phyloP scores from a whole-genome alignment of 2,888 invertebrate genomes.

The Plebejus anna region DNA sequence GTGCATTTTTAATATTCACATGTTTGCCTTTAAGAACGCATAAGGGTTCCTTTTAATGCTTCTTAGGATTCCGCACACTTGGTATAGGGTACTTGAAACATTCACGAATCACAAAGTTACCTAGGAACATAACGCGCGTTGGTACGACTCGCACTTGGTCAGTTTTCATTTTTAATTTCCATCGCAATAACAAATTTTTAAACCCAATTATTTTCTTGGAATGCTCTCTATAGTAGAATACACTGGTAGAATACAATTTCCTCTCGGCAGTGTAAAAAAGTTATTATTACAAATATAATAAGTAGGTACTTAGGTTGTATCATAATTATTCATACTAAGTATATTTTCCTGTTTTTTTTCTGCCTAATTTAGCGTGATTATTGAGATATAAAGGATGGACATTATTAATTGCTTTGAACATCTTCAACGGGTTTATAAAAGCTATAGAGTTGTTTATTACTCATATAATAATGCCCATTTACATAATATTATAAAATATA shows the following conservation, averaged over 20 bases:
- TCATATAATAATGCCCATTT: neutral
- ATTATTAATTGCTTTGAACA: conserved; percentile 7
- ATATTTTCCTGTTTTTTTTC: neutral
- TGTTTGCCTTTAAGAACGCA: neutral
- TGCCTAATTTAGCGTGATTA: neutral
- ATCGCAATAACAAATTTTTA: neutral
- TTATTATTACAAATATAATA: too few relatives aligned
- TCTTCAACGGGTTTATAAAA: neutral
- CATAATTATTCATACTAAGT: neutral
- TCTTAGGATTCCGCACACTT: neutral
- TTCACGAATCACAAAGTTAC: neutral
- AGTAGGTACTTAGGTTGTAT: too few relatives aligned
- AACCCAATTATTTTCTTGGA: too few relatives aligned
- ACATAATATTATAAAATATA: too few relatives aligned
- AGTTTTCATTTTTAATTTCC: neutral
- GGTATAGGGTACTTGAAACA: neutral
- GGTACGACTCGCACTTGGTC: neutral
- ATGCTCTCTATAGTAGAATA: too few relatives aligned
- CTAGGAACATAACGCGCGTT: too few relatives aligned
- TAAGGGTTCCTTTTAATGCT: neutral
- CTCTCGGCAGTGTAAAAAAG: too few relatives aligned
- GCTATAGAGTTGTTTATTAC: too few relatives aligned
- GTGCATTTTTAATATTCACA: neutral
- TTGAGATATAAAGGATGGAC: neutral
- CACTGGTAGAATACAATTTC: too few relatives aligned